These are phyloP conservation scores for Chrysaora quinquecirrha DNA, from an alignment of 30 jellyfish, hydroid and myxozoan species.

Conservation along the genomic window DNA sequence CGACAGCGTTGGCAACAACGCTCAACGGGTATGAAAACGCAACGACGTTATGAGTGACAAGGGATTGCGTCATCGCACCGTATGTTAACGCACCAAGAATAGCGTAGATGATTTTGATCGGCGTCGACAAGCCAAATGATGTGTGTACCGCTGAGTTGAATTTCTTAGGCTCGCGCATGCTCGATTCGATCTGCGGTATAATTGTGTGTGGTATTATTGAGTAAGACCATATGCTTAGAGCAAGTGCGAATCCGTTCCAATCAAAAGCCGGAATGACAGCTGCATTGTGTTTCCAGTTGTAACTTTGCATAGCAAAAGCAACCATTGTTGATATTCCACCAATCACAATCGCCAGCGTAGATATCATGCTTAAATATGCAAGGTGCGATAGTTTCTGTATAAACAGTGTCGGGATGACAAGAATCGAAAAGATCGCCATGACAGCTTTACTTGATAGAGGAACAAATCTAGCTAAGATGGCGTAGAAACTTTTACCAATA, in stretches of 20 bases:
- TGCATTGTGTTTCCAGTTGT: slow-evolving; percentile 55
- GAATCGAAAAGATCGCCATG: slow-evolving; percentile 47
- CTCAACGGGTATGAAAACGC: slow-evolving; percentile 36
- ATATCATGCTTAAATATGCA: slow-evolving; percentile 68
- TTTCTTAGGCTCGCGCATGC: slow-evolving; percentile 65
- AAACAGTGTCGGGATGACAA: slow-evolving; percentile 76
- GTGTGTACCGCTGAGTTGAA: slow-evolving; percentile 23
- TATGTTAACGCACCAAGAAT: slow-evolving; percentile 79
- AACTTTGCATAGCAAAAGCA: slow-evolving; percentile 26
- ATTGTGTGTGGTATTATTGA: slow-evolving; percentile 47
- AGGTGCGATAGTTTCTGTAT: slow-evolving; percentile 60
- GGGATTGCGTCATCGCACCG: slow-evolving; percentile 56
- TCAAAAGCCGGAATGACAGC: slow-evolving; percentile 47
- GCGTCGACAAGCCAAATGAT: slow-evolving; percentile 45
- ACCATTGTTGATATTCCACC: slow-evolving; percentile 55
- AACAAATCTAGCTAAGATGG: slow-evolving; percentile 17
- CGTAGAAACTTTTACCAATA: slow-evolving; percentile 55
- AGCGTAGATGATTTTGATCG: slow-evolving; percentile 53
- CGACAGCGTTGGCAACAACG: slow-evolving; percentile 33
- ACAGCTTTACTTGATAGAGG: slow-evolving; percentile 28
- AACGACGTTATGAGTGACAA: slow-evolving; percentile 47
- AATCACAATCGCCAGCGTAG: slow-evolving; percentile 44
- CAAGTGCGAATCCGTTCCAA: slow-evolving; percentile 59
- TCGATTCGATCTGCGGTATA: slow-evolving; percentile 80
- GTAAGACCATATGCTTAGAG: slow-evolving; percentile 59